Percentiles rank a stretch among this genome's conserved stretches.
phyloP scores from a whole-genome alignment of 2,888 invertebrate species.

The Oligia fasciuncula region DNA sequence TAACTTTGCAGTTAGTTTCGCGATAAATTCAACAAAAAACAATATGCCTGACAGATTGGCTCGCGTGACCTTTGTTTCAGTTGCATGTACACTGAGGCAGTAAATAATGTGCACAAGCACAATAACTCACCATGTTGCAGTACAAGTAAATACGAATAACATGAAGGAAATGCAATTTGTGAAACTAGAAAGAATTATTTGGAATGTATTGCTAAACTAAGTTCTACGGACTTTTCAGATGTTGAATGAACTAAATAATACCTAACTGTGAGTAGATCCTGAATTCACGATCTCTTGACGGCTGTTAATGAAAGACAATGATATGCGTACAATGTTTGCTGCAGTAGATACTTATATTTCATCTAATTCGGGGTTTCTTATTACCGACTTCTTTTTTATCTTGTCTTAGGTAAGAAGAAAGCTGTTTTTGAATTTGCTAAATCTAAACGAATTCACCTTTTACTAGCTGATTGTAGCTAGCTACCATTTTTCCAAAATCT shows the following conservation, averaged over 20 bases:
- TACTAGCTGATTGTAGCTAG: not conserved
- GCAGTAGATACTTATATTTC: no score
- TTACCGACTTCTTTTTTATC: no score
- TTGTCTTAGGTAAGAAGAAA: not conserved
- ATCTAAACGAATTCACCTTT: not conserved
- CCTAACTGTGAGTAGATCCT: no score
- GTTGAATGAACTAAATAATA: no score
- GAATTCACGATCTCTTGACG: no score
- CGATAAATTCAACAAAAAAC: slow-evolving; percentile 45
- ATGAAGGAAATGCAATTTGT: slow-evolving; percentile 23
- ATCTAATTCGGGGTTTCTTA: no score
- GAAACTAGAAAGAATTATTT: slow-evolving; percentile 18
- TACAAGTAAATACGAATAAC: slow-evolving; percentile 21
- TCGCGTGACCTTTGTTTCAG: slow-evolving; percentile 56
- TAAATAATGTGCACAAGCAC: slow-evolving; percentile 45
- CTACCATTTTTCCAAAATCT: not conserved
- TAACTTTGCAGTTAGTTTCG: slow-evolving; percentile 26
- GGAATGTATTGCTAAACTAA: not conserved
- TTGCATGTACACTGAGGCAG: slow-evolving; percentile 42
- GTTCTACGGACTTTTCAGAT: no score
- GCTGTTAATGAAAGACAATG: no score
- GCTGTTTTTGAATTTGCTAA: not conserved
- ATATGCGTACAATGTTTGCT: no score
- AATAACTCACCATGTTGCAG: slow-evolving; percentile 37
- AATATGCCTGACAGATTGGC: slow-evolving; percentile 52